A percentile compares a stretch with the other conserved stretches of the same genome.
phyloP scores from a whole-genome alignment of 2,113 vertebrate genomes.

The Eonycteris spelaea region DNA sequence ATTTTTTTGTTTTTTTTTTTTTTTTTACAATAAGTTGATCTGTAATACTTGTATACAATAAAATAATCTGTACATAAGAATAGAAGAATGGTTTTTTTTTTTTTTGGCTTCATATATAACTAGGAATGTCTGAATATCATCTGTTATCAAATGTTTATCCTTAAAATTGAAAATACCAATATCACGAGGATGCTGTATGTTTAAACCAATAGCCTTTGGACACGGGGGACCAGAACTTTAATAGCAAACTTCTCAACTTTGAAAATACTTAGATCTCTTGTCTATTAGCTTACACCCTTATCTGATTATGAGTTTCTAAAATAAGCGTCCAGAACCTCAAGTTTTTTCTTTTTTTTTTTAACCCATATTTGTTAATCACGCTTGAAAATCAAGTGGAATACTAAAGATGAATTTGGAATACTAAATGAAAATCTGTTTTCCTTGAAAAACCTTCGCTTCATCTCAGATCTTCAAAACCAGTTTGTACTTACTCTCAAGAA shows the following conservation, averaged over 20 bases:
- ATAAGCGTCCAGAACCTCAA: not conserved
- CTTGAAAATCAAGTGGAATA: not conserved
- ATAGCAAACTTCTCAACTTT: not conserved
- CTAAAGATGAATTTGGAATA: not conserved
- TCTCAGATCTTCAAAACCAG: not conserved
- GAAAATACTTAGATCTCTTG: not conserved
- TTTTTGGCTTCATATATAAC: not conserved
- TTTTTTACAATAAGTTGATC: constrained; percentile 42
- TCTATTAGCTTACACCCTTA: not conserved
- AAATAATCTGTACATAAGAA: constrained; percentile 46
- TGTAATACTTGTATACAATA: constrained; percentile 69
- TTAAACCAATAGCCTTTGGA: not conserved
- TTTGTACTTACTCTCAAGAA: not conserved
- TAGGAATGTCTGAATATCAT: not conserved
- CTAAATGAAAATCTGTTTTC: not conserved
- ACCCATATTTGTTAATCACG: not conserved
- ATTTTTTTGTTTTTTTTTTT: constrained; percentile 17
- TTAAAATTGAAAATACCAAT: not conserved
- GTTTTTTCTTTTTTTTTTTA: not conserved
- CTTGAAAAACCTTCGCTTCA: not conserved
- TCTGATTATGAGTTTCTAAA: not conserved
- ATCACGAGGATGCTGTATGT: not conserved
- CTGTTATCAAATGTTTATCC: not conserved
- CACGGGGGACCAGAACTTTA: not conserved
- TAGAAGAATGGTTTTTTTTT: constrained; percentile 2